Evolutionary conservation across 2,797 vertebrate genomes (phyloP).

Genomic region (Microchirus variegatus): DNA sequence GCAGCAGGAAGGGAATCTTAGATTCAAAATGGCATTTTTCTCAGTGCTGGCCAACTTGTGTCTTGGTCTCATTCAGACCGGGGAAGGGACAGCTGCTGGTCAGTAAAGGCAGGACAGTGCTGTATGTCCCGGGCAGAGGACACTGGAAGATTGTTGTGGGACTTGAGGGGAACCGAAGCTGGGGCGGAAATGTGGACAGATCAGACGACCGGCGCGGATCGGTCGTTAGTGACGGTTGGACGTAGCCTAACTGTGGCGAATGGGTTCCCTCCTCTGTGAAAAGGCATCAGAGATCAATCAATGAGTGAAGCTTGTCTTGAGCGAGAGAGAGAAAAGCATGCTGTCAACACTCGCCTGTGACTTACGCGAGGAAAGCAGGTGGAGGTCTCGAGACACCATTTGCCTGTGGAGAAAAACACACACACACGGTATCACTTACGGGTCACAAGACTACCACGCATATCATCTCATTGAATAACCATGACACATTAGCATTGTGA

Average conservation of each 20-base stretch:
- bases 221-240: slow-evolving; percentile 95
- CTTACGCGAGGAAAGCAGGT: slow-evolving; percentile 89
- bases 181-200: slow-evolving; percentile 15
- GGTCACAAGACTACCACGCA: background rate
- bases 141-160: slow-evolving; percentile 3
- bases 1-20: slow-evolving; percentile 29
- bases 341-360: slow-evolving; percentile 4
- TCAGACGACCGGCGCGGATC: slow-evolving; percentile 90
- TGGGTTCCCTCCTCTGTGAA: slow-evolving; percentile 91
- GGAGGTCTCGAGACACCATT: slow-evolving; percentile 89
- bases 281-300: slow-evolving; percentile 8
- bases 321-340: background rate
- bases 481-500: background rate
- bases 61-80: slow-evolving; percentile 13
- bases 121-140: slow-evolving; percentile 13
- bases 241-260: slow-evolving; percentile 94
- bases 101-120: slow-evolving; percentile 9
- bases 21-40: slow-evolving; percentile 48
- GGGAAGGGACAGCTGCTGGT: slow-evolving; percentile 18
- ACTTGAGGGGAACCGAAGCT: background rate
- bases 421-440: slow-evolving; percentile 3
- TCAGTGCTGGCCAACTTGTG: slow-evolving; percentile 25
- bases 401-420: slow-evolving; percentile 77
- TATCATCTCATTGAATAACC: background rate
- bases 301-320: background rate